phyloP scores from a whole-genome alignment of 2,888 invertebrate genomes.

The Villa cingulata region DNA sequence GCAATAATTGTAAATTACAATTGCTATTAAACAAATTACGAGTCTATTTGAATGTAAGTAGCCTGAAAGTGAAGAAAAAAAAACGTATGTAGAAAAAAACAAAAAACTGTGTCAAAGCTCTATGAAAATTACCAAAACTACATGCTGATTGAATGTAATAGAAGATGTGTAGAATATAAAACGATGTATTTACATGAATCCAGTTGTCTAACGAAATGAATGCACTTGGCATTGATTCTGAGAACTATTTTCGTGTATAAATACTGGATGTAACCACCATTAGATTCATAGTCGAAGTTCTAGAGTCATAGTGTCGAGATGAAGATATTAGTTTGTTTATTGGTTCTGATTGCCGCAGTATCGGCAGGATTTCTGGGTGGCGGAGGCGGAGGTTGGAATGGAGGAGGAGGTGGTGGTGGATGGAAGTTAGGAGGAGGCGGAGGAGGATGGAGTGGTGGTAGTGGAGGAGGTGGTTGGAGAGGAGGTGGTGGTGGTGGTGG shows the following conservation, averaged over 20 bases:
- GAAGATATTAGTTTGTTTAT: constrained; percentile 4
- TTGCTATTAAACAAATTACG: too few species aligned
- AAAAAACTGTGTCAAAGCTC: background rate
- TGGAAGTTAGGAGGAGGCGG: constrained; percentile 35
- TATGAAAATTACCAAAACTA: background rate
- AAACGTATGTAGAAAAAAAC: background rate
- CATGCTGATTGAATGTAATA: too few species aligned
- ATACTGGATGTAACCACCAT: constrained; percentile 2
- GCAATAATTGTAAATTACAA: too few species aligned
- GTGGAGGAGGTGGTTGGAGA: constrained; percentile 5
- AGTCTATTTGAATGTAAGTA: too few species aligned
- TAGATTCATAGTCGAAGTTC: constrained; percentile 3
- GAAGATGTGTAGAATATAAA: too few species aligned
- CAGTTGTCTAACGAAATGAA: background rate
- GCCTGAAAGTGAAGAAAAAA: background rate
- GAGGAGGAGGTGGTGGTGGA: constrained; percentile 22
- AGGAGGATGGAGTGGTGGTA: constrained; percentile 11
- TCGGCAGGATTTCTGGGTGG: constrained; percentile 6
- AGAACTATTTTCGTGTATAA: constrained; percentile 1
- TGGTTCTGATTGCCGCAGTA: constrained; percentile 4
- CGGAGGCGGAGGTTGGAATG: background rate
- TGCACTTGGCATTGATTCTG: constrained; percentile 6
- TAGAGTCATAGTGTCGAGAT: constrained; percentile 2
- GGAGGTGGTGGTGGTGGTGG: background rate
- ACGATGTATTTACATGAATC: background rate